Percentiles rank a stretch among this genome's conserved stretches.
phyloP scores from a whole-genome alignment of 2,113 vertebrate species.

The Eleginops maclovinus region DNA sequence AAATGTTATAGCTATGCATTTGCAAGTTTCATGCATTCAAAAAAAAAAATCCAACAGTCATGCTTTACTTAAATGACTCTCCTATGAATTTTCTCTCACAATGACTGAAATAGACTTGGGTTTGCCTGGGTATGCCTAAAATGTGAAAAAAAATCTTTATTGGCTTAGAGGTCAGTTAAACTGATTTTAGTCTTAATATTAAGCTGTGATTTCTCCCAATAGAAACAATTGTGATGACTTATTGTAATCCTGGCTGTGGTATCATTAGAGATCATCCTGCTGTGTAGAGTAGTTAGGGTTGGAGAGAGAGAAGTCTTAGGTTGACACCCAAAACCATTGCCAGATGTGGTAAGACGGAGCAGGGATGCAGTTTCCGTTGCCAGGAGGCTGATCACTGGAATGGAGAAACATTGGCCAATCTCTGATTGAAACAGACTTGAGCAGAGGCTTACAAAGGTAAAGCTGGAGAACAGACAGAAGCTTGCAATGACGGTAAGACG shows the following conservation, averaged over 20 bases:
- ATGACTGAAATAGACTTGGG: neutral
- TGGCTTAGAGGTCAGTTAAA: slow-evolving; percentile 1
- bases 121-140: neutral
- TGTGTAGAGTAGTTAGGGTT: slow-evolving; percentile 17
- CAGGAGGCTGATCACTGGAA: slow-evolving; percentile 65
- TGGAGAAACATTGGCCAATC: slow-evolving; percentile 29
- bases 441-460: slow-evolving; percentile 12
- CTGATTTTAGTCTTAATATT: slow-evolving; percentile 12
- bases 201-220: slow-evolving; percentile 9
- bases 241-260: neutral
- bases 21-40: neutral
- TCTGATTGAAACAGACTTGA: slow-evolving; percentile 12
- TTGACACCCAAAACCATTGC: slow-evolving; percentile 28
- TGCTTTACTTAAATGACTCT: neutral
- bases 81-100: neutral
- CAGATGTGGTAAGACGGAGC: slow-evolving; percentile 49
- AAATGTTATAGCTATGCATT: neutral
- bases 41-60: neutral
- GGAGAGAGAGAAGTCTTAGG: slow-evolving; percentile 11
- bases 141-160: slow-evolving; percentile 1
- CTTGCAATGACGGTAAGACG: slow-evolving; percentile 11
- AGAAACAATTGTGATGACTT: neutral
- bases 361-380: slow-evolving; percentile 17
- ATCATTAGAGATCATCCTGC: slow-evolving; percentile 9
- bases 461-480: slow-evolving; percentile 21